Percentiles rank a stretch among this genome's conserved stretches.
These are phyloP conservation scores for Onychorhynchus coronatus DNA, from an alignment of 2,113 vertebrate genomes.

Conservation along the genomic window DNA sequence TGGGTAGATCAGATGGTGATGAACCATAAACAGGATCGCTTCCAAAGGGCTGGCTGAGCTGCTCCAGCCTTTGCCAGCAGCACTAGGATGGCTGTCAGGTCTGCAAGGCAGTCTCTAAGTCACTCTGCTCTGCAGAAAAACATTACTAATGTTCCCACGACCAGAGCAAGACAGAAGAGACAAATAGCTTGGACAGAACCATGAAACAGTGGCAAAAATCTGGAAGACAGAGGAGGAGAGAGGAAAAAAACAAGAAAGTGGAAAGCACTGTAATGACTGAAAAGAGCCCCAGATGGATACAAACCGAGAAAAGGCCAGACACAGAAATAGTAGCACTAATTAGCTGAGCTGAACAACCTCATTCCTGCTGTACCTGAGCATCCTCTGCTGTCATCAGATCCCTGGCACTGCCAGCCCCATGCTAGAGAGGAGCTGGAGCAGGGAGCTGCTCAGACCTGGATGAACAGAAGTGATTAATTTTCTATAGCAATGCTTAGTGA, in stretches of 20 bases:
- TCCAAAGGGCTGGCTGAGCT: not conserved
- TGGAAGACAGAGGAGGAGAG: slow-evolving; percentile 18
- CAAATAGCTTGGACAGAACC: slow-evolving; percentile 8
- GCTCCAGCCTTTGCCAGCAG: slow-evolving; percentile 27
- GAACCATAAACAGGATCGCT: not conserved
- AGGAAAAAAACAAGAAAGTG: not conserved
- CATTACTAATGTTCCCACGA: slow-evolving; percentile 27
- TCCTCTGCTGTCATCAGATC: not conserved
- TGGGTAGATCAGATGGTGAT: slow-evolving; percentile 8
- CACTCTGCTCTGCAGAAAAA: slow-evolving; percentile 29
- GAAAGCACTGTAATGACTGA: not conserved
- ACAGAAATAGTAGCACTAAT: slow-evolving; percentile 34
- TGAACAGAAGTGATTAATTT: not conserved
- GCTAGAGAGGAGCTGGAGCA: not conserved
- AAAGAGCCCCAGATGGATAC: slow-evolving; percentile 1
- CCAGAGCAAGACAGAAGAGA: not conserved
- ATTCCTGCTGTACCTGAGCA: slow-evolving; percentile 15
- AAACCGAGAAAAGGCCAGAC: not conserved
- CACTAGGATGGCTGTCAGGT: not conserved
- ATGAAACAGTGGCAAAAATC: slow-evolving; percentile 51
- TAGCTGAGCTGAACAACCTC: not conserved
- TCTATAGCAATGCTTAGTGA: not conserved
- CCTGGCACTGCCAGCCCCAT: fast-evolving
- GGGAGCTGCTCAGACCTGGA: not conserved
- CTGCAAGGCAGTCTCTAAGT: not conserved